Evolutionary conservation across 64 coral and sea anemone genomes (phyloP).

Genomic region (Pachyseris speciosa): DNA sequence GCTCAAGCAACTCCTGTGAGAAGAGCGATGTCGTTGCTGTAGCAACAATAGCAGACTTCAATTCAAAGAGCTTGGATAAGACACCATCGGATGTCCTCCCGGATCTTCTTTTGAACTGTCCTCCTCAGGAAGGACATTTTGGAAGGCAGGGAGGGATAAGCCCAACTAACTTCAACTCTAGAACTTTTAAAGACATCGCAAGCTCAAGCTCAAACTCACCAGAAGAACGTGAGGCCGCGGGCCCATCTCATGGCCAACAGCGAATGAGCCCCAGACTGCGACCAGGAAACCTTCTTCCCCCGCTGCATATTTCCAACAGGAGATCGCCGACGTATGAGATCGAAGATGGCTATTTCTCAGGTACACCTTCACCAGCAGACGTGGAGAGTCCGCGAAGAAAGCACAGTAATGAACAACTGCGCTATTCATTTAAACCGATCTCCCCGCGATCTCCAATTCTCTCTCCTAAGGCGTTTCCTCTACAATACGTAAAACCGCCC

Average conservation of each 20-base stretch:
- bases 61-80: neutral
- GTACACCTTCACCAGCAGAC: constrained; percentile 70
- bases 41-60: neutral
- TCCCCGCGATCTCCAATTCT: constrained; percentile 37
- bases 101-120: constrained; percentile 25
- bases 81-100: neutral
- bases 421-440: constrained; percentile 68
- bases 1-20: neutral
- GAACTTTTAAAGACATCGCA: neutral
- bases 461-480: neutral
- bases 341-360: constrained; percentile 77
- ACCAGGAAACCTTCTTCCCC: constrained; percentile 58
- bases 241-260: constrained; percentile 16
- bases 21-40: neutral
- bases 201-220: neutral
- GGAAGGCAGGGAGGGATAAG: neutral
- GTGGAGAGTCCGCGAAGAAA: constrained; percentile 52
- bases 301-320: constrained; percentile 45
- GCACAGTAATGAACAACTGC: constrained; percentile 23
- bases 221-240: neutral
- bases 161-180: neutral
- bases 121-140: neutral
- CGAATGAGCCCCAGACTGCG: constrained; percentile 30
- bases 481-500: neutral
- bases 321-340: constrained; percentile 28